Evolutionary conservation across 2,113 vertebrate genomes (phyloP).

Genomic region (Geococcyx californianus): DNA sequence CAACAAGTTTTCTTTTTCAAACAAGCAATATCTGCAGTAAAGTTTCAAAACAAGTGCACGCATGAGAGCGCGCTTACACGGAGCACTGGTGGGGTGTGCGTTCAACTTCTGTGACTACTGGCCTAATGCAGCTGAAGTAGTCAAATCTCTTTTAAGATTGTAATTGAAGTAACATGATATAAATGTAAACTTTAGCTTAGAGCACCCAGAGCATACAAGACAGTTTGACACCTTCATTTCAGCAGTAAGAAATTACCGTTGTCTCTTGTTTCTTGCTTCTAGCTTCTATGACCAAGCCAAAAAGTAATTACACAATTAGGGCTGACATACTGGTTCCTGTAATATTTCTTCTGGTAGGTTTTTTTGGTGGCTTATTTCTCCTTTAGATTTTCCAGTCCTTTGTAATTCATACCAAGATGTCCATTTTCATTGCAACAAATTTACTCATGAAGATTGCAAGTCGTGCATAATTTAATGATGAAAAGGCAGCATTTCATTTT

Average conservation of each 20-base stretch:
- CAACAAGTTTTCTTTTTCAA: neutral
- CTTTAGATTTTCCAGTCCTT: constrained; percentile 57
- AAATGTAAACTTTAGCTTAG: constrained; percentile 69
- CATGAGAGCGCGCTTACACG: neutral
- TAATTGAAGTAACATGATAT: constrained; percentile 66
- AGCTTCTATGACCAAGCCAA: constrained; percentile 76
- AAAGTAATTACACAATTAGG: constrained; percentile 84
- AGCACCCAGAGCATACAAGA: constrained; percentile 50
- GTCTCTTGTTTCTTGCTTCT: constrained; percentile 73
- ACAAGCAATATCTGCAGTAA: neutral
- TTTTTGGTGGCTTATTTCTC: constrained; percentile 54
- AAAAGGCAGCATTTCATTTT: constrained; percentile 55
- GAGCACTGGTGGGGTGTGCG: neutral
- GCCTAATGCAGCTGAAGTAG: constrained; percentile 2
- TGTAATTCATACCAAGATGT: constrained; percentile 72
- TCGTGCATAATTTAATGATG: constrained; percentile 56
- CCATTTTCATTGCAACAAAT: constrained; percentile 50
- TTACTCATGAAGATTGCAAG: constrained; percentile 48
- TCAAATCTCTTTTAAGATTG: constrained; percentile 60
- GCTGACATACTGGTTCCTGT: constrained; percentile 75
- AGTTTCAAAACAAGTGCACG: neutral
- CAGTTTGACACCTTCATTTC: constrained; percentile 73
- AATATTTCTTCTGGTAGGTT: constrained; percentile 70
- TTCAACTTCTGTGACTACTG: constrained; percentile 6
- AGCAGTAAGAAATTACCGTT: constrained; percentile 69